Evolutionary conservation across 2,797 vertebrate genomes (phyloP), one percentile per base, ranked within the genome.

Genomic region (Mormyrops boulengeri): DNA sequence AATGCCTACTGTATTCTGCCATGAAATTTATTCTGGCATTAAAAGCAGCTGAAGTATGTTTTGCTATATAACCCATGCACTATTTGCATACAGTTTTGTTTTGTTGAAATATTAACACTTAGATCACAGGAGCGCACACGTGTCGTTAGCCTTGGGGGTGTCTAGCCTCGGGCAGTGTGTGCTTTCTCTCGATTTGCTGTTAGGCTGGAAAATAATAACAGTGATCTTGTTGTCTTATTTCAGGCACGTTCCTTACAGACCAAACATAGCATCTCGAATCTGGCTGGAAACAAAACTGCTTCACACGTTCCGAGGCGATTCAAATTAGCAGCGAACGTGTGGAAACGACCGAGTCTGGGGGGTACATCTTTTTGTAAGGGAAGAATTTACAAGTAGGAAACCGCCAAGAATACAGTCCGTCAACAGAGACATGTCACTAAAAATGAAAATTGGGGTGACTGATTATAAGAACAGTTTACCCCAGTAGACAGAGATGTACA

Each of bases 171-270:
- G 30, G 47, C 85, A 34, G 4, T 85, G 44, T 26, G 19, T 0
- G 34, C 92, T 92, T 92, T 92, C 93, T 92, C 80, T 85, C 88
- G 90, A 87, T 91, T 91, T 90, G 92, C 91, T 92, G 89, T 89
- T 90, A 93, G 90, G 88, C 89, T 91, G 86, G 26, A 86, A 53
- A 55, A 86, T 53, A 55, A 86, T 52, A 86, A 38, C 50, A 87
- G 52, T 30, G 12, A 34, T 55, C 50, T 57, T 87, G 85, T 30
- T 87, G 85, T 17, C 5, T 84, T 19, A 84, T 84, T 84, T 84
- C 80, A 82, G 7, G 38, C 41, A 50, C 2, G 44, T 47, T 50
- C 41, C 47, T 22, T 84, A 11, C 38, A 84, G 1, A 50, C 80
- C 80, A 47, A 49, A 84, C 19, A 82, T 44, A 82, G 41, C 34